Evolutionary conservation across 2,113 vertebrate species (phyloP).

Genomic region (Ginglymostoma cirratum): DNA sequence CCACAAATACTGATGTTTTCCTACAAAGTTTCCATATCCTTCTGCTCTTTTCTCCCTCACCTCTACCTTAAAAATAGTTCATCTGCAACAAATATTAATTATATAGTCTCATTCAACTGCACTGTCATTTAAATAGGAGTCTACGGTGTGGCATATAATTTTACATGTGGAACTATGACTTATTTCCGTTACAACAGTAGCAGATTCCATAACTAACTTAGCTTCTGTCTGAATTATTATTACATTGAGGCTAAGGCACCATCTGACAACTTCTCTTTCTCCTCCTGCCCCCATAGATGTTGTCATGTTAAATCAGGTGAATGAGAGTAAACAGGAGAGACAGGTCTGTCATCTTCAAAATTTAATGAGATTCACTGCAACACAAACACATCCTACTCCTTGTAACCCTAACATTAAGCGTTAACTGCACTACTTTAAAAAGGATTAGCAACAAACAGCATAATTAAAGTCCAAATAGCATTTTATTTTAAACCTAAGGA

Average conservation of each 20-base stretch:
- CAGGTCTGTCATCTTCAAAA: neutral
- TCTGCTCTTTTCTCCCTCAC: neutral
- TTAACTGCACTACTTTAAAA: neutral
- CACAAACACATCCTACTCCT: neutral
- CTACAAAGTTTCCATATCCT: neutral
- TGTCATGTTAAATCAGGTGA: neutral
- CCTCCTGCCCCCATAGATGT: neutral
- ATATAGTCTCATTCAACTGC: neutral
- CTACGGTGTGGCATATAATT: neutral
- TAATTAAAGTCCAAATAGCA: neutral
- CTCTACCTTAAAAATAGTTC: neutral
- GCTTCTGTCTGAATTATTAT: neutral
- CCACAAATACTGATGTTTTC: neutral
- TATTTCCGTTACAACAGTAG: neutral
- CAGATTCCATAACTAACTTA: conserved; percentile 6
- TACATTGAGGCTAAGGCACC: neutral
- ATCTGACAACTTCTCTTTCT: neutral
- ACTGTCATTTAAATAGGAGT: neutral
- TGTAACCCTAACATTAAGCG: neutral
- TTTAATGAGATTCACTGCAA: neutral
- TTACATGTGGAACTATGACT: neutral
- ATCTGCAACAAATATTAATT: neutral
- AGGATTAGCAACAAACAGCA: neutral
- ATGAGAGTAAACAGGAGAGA: neutral
- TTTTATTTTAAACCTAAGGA: neutral